These are phyloP conservation scores for Tenebrosternarchus preto DNA, from an alignment of 2,113 vertebrate species.

Conservation along the genomic window DNA sequence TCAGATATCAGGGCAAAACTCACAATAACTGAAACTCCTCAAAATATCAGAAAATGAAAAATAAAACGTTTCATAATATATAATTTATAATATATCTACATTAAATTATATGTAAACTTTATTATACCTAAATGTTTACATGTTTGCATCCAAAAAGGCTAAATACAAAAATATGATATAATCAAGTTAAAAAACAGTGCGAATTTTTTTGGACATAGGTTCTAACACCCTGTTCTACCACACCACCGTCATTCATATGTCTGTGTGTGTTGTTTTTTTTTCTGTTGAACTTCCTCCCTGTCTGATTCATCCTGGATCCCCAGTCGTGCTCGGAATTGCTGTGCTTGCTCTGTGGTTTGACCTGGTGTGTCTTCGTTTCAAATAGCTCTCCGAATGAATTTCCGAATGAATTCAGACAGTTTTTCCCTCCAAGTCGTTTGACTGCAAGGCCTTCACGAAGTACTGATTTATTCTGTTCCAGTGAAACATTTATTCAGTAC, in stretches of 20 bases:
- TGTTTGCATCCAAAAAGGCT: not conserved
- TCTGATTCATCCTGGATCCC: not conserved
- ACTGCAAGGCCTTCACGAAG: not conserved
- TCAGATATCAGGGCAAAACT: not conserved
- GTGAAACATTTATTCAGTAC: too few relatives aligned
- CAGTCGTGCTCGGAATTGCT: not conserved
- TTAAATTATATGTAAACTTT: not conserved
- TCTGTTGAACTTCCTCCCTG: not conserved
- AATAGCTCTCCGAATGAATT: not conserved
- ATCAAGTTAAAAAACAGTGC: too few relatives aligned
- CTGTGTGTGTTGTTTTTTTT: not conserved
- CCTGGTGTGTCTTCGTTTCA: not conserved
- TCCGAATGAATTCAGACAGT: not conserved
- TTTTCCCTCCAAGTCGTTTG: too few relatives aligned
- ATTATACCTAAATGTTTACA: not conserved
- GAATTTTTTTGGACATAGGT: not conserved
- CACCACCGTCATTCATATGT: not conserved
- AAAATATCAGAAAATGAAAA: too few relatives aligned
- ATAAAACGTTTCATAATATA: too few relatives aligned
- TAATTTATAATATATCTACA: not conserved
- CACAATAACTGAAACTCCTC: too few relatives aligned
- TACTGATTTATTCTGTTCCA: not conserved
- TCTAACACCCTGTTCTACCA: not conserved
- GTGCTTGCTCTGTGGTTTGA: not conserved
- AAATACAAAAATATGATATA: not conserved